Evolutionary conservation across 2,888 invertebrate species (phyloP).

Genomic region (Tillus elongatus): DNA sequence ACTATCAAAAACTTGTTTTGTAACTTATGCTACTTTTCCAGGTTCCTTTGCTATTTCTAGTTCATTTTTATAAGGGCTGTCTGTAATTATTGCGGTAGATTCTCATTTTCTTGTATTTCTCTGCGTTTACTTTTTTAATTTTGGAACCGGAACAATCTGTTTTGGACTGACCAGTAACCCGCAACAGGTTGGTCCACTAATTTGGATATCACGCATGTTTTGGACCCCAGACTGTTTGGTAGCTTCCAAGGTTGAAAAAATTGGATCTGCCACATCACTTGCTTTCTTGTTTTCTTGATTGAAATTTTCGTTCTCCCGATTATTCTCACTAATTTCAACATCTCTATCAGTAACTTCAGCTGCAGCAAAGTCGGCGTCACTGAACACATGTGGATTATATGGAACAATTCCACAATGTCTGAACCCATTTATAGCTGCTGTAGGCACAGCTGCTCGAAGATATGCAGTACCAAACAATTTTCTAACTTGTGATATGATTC

Average conservation of each 20-base stretch:
- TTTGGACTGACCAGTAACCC: too few relatives aligned
- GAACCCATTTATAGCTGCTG: too few relatives aligned
- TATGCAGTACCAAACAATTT: too few relatives aligned
- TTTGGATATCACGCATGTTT: too few relatives aligned
- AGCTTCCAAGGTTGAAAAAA: too few relatives aligned
- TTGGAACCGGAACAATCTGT: not conserved
- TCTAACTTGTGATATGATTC: not conserved
- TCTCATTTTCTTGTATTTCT: not conserved
- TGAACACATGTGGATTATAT: not conserved
- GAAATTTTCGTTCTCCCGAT: conserved; percentile 2
- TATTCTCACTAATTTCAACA: too few relatives aligned
- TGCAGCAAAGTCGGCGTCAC: not conserved
- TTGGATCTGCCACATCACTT: not conserved
- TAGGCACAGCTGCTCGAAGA: too few relatives aligned
- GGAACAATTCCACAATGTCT: too few relatives aligned
- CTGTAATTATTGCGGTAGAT: not conserved
- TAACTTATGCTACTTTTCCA: not conserved
- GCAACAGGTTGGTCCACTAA: too few relatives aligned
- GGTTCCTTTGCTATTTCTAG: too few relatives aligned
- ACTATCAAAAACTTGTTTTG: not conserved
- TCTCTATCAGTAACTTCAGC: not conserved
- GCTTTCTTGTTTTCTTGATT: not conserved
- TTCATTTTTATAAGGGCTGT: not conserved
- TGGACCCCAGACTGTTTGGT: too few relatives aligned
- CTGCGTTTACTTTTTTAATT: not conserved